Conservation (phyloP, 2,113 vertebrate genomes). For the Prochilodus magdalenae region DNA sequence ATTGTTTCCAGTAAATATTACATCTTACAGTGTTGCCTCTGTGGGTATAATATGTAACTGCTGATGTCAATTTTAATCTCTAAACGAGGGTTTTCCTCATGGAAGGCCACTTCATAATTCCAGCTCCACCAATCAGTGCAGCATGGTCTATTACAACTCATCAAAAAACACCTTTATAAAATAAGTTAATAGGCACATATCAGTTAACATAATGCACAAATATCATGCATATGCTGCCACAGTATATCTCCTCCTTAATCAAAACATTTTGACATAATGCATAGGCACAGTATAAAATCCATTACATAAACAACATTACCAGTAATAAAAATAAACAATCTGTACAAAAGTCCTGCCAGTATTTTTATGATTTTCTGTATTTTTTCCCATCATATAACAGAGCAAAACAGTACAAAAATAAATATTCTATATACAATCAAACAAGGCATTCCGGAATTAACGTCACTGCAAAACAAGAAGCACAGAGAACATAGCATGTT, state of each 20-base stretch:
- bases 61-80: constrained; percentile 56
- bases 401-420: constrained; percentile 79
- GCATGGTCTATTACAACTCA: constrained; percentile 72
- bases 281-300: constrained; percentile 71
- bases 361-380: constrained; percentile 59
- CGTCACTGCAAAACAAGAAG: constrained; percentile 79
- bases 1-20: constrained; percentile 43
- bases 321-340: constrained; percentile 76
- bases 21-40: constrained; percentile 41
- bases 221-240: constrained; percentile 79
- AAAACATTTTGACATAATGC: constrained; percentile 72
- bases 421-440: constrained; percentile 84
- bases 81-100: constrained; percentile 64
- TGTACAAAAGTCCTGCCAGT: constrained; percentile 71
- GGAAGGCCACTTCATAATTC: constrained; percentile 62
- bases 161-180: constrained; percentile 71
- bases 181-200: constrained; percentile 81
- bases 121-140: constrained; percentile 76
- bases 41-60: constrained; percentile 36
- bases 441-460: constrained; percentile 77
- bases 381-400: constrained; percentile 63
- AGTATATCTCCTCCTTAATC: constrained; percentile 66
- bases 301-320: constrained; percentile 71
- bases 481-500: constrained; percentile 59
- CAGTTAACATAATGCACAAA: constrained; percentile 81